A percentile compares a stretch with the other conserved stretches of the same genome.
Evolutionary conservation across 2,888 invertebrate species (phyloP).

Genomic region (Tridacna gigas): DNA sequence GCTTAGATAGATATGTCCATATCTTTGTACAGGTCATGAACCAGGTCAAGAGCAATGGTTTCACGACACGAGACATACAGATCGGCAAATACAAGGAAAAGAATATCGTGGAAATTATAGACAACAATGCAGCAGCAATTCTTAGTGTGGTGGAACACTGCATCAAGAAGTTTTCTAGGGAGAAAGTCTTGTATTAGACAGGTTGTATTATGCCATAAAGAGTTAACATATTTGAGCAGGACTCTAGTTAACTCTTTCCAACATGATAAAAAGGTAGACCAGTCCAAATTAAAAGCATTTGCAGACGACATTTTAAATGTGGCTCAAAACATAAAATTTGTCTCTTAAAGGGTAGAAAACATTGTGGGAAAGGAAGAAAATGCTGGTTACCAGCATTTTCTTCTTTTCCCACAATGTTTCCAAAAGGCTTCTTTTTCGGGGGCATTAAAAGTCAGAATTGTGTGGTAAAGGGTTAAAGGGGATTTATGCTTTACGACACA

Average conservation of each 20-base stretch:
- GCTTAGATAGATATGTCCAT: neutral
- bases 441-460: no score
- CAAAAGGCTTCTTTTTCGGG: no score
- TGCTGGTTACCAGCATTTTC: no score
- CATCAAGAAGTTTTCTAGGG: constrained; percentile 70
- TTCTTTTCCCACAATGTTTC: no score
- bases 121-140: constrained; percentile 68
- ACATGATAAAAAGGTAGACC: neutral
- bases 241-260: neutral
- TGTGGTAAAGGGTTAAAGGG: neutral
- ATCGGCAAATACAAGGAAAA: constrained; percentile 45
- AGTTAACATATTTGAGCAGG: no score
- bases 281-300: no score
- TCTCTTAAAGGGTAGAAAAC: no score
- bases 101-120: constrained; percentile 61
- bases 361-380: no score
- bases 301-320: no score
- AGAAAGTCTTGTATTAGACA: constrained; percentile 73
- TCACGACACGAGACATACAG: constrained; percentile 44
- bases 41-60: constrained; percentile 50
- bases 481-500: no score
- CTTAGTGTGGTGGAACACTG: constrained; percentile 71
- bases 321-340: no score
- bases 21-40: constrained; percentile 57
- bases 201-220: no score